Evolutionary conservation across 2,113 vertebrate species (phyloP), one percentile per base, ranked within the genome.

Genomic region (Ahaetulla prasina): DNA sequence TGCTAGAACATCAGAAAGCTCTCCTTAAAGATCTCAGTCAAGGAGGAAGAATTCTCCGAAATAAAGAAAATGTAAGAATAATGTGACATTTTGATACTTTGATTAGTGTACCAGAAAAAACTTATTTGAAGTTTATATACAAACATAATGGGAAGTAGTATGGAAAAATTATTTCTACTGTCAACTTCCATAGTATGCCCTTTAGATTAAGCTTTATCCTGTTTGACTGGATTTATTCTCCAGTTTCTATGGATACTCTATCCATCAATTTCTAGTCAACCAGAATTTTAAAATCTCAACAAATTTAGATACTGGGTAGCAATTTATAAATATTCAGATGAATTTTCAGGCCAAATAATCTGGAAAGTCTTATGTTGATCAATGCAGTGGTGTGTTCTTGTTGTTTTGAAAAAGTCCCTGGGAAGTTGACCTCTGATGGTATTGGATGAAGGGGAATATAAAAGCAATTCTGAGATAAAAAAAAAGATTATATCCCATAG

Each of bases 21-120:
- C 55, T 97, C 93, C 85, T 96, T 43, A 96, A 97, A 96, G 97
- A 96, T 74, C 93, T 92, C 6, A 96, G 63, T 45, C 97, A 95
- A 92, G 97, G 97, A 57, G 98, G 98, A 50, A 98, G 98, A 93
- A 96, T 97, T 68, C 98, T 98, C 27, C 96, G 98, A 68, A 97
- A 98, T 93, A 99, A 98, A 97, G 94, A 98, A 90, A 97, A 95
- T 0, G 99, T 99, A 97, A 98, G 97, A 30, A 92, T 68, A 54
- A 7, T 89, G 93, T 35, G 5, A 52, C 63, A 6, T 43, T 50
- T 63, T 14, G 9, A 60, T 54, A 49, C 9, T 22, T 87, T 43
- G n/a, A 35, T 45, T 63, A 49, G 45, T 85, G 53, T 80, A 52
- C 50, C 22, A 27, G 11, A 57, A 91, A 39, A 10, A 35, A 22